Percentiles rank a stretch among this genome's conserved stretches.
Evolutionary conservation across 2,113 vertebrate species (phyloP).

Genomic region (Brachyhypopomus occidentalis): DNA sequence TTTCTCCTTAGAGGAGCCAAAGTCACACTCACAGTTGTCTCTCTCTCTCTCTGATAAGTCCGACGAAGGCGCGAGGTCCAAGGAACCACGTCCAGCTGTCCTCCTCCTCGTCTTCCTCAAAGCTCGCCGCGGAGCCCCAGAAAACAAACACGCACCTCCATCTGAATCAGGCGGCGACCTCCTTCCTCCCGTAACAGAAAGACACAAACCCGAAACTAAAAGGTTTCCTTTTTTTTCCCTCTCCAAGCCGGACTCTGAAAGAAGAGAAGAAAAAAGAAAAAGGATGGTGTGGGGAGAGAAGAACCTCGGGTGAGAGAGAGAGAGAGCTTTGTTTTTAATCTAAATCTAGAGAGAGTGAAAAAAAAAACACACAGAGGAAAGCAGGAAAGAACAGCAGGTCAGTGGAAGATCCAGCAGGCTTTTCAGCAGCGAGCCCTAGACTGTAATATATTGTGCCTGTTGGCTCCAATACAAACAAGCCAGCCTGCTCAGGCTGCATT

Average conservation of each 20-base stretch:
- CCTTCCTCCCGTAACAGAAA: conserved; percentile 44
- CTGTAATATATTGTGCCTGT: conserved; percentile 87
- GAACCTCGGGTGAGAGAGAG: conserved; percentile 43
- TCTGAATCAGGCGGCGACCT: conserved; percentile 59
- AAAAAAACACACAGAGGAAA: conserved; percentile 65
- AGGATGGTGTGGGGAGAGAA: conserved; percentile 24
- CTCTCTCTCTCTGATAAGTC: conserved; percentile 37
- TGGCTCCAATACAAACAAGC: conserved; percentile 85
- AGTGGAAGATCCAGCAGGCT: conserved; percentile 83
- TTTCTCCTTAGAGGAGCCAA: conserved; percentile 39
- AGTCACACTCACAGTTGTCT: conserved; percentile 33
- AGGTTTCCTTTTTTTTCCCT: conserved; percentile 60
- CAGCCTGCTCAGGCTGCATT: conserved; percentile 78
- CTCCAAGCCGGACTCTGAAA: conserved; percentile 51
- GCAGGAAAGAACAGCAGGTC: conserved; percentile 84
- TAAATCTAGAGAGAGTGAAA: conserved; percentile 68
- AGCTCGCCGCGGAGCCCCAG: conserved; percentile 57
- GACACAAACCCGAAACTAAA: conserved; percentile 44
- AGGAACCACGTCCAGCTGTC: conserved; percentile 63
- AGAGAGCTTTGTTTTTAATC: conserved; percentile 79
- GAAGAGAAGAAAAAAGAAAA: conserved; percentile 29
- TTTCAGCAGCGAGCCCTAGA: conserved; percentile 82
- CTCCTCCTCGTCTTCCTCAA: conserved; percentile 49
- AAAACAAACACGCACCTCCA: conserved; percentile 69
- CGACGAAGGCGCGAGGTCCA: conserved; percentile 37